These are phyloP conservation scores for Oxyura jamaicensis DNA, from an alignment of 2,113 vertebrate genomes.

Conservation along the genomic window DNA sequence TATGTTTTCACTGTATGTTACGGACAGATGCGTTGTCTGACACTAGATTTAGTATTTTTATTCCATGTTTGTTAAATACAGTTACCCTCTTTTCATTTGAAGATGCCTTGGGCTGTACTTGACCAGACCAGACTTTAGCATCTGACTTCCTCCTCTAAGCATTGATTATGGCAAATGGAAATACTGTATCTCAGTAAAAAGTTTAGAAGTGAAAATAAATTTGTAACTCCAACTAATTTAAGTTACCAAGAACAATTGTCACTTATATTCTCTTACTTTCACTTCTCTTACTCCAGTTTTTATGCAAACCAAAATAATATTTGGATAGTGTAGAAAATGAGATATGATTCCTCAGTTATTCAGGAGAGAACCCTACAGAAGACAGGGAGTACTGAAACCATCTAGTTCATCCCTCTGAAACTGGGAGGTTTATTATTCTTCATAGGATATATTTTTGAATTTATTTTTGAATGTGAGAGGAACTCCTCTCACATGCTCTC, in stretches of 20 bases:
- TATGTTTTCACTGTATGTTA: background rate
- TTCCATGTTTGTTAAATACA: background rate
- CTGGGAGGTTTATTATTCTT: background rate
- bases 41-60: background rate
- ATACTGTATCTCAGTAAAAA: background rate
- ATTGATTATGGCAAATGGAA: background rate
- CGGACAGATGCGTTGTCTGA: background rate
- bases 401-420: background rate
- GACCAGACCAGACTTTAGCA: background rate
- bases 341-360: background rate
- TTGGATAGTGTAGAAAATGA: background rate
- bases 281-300: background rate
- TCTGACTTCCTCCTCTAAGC: background rate
- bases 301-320: background rate
- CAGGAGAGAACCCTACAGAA: background rate
- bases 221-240: background rate
- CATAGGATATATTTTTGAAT: background rate
- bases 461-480: background rate
- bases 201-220: background rate
- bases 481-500: background rate
- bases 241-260: background rate
- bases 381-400: rapidly evolving
- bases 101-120: background rate
- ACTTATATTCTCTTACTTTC: background rate
- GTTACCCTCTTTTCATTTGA: background rate